Conservation (phyloP, 2,113 vertebrate species). For the Empidonax alnorum region DNA sequence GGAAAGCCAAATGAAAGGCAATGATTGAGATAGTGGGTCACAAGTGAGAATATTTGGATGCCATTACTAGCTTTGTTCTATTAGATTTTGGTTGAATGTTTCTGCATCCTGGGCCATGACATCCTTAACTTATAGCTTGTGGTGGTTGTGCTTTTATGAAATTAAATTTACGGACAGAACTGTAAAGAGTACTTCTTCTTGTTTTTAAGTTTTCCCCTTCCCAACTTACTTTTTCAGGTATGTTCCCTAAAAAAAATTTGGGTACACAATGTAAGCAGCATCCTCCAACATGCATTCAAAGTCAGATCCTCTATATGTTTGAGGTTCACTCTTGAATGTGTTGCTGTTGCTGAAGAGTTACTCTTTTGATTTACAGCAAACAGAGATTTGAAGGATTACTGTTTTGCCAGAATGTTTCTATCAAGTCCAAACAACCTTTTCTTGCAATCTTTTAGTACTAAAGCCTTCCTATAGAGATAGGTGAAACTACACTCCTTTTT, state of each 20-base stretch:
- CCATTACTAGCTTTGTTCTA: background rate
- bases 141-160: background rate
- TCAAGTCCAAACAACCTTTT: background rate
- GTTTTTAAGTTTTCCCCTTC: background rate
- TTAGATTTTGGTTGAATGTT: background rate
- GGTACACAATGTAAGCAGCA: background rate
- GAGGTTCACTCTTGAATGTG: background rate
- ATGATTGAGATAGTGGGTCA: background rate
- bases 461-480: background rate
- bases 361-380: background rate
- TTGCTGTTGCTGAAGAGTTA: background rate
- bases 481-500: background rate
- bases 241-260: background rate
- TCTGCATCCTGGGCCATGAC: background rate
- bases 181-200: background rate
- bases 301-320: background rate
- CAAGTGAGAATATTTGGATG: background rate
- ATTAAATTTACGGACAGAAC: background rate
- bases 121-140: background rate
- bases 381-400: background rate
- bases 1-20: background rate
- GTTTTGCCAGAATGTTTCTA: background rate
- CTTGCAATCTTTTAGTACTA: background rate
- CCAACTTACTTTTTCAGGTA: background rate
- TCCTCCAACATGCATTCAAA: background rate